Conservation (phyloP, 2,797 vertebrate species). For the Craterocephalus amniculus region DNA sequence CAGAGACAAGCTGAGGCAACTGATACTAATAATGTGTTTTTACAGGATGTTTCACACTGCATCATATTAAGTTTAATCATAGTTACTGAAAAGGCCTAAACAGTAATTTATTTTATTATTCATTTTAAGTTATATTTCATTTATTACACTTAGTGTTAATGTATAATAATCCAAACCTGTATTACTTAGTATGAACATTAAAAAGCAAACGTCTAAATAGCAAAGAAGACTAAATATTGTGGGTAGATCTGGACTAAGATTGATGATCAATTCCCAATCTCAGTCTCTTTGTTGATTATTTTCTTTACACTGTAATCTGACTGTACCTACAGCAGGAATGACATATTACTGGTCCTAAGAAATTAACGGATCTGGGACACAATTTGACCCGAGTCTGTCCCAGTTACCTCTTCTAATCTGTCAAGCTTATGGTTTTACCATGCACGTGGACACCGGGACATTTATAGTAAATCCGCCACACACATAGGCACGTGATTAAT, state of each 20-base stretch:
- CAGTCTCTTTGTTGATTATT: background rate
- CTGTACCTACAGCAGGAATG: background rate
- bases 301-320: background rate
- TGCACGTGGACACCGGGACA: background rate
- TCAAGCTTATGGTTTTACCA: background rate
- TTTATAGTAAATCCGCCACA: background rate
- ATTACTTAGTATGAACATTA: background rate
- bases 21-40: no score
- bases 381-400: background rate
- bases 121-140: background rate
- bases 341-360: background rate
- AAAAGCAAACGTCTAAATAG: no score
- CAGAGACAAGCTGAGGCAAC: no score
- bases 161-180: background rate
- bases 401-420: constrained; percentile 2
- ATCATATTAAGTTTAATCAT: no score
- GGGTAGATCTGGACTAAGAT: background rate
- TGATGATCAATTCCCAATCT: background rate
- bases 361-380: background rate
- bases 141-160: background rate
- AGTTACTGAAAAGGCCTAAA: background rate
- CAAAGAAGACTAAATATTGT: background rate
- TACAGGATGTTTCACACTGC: no score
- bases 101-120: background rate
- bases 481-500: background rate